Evolutionary conservation across 2,797 vertebrate species (phyloP), one percentile per base, ranked within the genome.

Genomic region (Thripadectes ignobilis): DNA sequence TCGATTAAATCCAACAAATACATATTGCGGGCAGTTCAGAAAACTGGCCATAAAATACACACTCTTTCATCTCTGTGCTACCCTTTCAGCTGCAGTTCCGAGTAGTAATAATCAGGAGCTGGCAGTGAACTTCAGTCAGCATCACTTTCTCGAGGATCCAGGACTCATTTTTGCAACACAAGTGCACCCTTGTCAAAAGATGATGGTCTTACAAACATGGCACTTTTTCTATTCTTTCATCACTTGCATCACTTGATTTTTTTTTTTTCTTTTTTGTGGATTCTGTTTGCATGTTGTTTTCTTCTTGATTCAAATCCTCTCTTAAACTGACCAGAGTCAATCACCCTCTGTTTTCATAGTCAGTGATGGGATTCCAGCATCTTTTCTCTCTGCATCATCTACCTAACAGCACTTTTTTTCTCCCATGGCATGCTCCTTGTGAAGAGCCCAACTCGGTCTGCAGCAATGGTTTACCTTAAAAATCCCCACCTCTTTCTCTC

Each of bases 231-330:
- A 23, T 32, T 18, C 79, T 96, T 85, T 77, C 61, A 26, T 83
- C 55, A 65, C 30, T 83, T 58, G 9, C 2, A 9, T 36, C 3
- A n/a, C n/a, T n/a, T n/a, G n/a, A 9, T 7, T 36, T 38, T 38
- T 38, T 83, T 19, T 76, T 49, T 18, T 66, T 69, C 13, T 13
- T 49, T 14, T 30, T 57, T 8, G 3, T 48, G 45, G 15, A 27
- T 78, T 65, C 32, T 39, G 18, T 23, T 41, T 26, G 12, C 46
- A 65, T 72, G 49, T 76, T 52, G 9, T 45, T 24, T 97, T 88
- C 73, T 81, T 74, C 86, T 94, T 24, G 52, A 88, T 96, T 96
- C 72, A 95, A 91, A 94, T 94, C 62, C 66, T 85, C 63, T 95
- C 65, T 95, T 74, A 77, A 92, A 87, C 66, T 36, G 36, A 80